A percentile compares a stretch with the other conserved stretches of the same genome.
Conservation (phyloP, 37 sponge, comb jelly and placozoan genomes). For the Corticium candelabrum region DNA sequence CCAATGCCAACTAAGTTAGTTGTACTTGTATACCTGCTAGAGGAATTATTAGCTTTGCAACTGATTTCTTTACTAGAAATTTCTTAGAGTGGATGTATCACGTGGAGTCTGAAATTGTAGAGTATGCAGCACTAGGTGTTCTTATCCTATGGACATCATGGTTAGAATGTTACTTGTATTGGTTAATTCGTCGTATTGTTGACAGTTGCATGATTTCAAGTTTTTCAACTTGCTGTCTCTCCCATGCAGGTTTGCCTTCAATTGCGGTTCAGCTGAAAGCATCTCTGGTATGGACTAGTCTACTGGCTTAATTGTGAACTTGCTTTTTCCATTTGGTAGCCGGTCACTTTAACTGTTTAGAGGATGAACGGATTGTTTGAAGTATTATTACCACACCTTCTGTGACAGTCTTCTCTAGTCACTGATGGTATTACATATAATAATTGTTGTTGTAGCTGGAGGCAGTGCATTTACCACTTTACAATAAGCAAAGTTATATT, state of each 20-base stretch:
- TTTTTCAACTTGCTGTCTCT: neutral
- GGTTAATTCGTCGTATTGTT: too few species aligned
- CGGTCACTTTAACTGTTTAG: neutral
- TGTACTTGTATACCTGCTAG: too few species aligned
- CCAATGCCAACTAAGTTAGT: too few species aligned
- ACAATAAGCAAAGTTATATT: too few species aligned
- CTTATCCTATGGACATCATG: slow-evolving; percentile 85
- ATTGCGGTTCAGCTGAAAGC: slow-evolving; percentile 86
- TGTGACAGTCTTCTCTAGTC: too few species aligned
- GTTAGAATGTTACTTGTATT: neutral
- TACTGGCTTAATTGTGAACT: too few species aligned
- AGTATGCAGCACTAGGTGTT: slow-evolving; percentile 82
- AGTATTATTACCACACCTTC: too few species aligned
- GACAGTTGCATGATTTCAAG: neutral
- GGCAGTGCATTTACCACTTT: too few species aligned
- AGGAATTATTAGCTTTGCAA: too few species aligned
- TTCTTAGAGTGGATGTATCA: slow-evolving; percentile 1
- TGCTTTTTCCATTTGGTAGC: neutral
- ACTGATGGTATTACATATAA: too few species aligned
- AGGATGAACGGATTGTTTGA: neutral
- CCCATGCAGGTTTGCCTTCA: slow-evolving; percentile 89
- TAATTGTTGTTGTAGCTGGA: too few species aligned
- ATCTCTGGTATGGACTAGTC: slow-evolving; percentile 22
- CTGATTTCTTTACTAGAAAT: neutral
- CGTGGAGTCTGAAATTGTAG: slow-evolving; percentile 41